These are phyloP conservation scores for Drosophila seclusa DNA, from an alignment of 2,888 invertebrate species.

Conservation along the genomic window DNA sequence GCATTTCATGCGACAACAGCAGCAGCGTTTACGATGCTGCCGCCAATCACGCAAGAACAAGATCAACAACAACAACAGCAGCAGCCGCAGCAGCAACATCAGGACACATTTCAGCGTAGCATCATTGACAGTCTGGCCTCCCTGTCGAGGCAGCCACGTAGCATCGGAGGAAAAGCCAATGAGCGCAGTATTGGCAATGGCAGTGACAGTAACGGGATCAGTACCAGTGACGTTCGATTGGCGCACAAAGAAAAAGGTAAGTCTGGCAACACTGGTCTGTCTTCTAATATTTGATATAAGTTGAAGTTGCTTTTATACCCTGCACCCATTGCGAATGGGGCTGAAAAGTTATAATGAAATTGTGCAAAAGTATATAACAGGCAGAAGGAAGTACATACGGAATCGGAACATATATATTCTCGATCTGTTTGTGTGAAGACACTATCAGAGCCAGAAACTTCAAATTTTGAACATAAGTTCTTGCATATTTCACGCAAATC, in stretches of 20 bases:
- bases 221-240: slow-evolving; percentile 36
- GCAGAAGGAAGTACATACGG: neutral
- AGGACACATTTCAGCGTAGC: neutral
- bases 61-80: slow-evolving; percentile 16
- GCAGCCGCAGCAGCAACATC: neutral
- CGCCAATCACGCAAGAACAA: slow-evolving; percentile 28
- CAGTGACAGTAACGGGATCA: slow-evolving; percentile 6
- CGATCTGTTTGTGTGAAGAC: neutral
- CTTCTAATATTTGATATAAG: neutral
- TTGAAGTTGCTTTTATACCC: neutral
- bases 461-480: neutral
- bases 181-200: slow-evolving; percentile 7
- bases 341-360: neutral
- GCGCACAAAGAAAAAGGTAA: slow-evolving; percentile 68
- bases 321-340: neutral
- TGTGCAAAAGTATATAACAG: neutral
- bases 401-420: neutral
- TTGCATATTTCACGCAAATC: neutral
- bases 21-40: slow-evolving; percentile 32
- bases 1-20: slow-evolving; percentile 63
- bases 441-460: neutral
- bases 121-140: slow-evolving; percentile 16
- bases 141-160: slow-evolving; percentile 2
- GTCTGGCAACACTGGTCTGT: slow-evolving; percentile 41
- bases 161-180: slow-evolving; percentile 2